Evolutionary conservation across 1,140 invertebrate genomes (phyloP), one percentile per base, ranked within the genome.

Genomic region (Drosophila tsacasi): DNA sequence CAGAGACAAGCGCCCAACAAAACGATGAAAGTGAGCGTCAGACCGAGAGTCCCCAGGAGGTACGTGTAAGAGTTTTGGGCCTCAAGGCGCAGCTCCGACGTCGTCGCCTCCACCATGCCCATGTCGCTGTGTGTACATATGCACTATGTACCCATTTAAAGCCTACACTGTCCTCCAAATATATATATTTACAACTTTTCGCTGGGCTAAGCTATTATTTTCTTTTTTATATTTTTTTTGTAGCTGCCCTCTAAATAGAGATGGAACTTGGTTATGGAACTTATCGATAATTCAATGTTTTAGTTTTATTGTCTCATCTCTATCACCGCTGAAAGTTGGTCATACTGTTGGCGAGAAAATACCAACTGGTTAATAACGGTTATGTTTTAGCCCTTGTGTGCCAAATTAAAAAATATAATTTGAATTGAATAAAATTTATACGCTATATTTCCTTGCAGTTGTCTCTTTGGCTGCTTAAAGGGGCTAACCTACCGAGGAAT

Each of bases 1-100:
- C 93, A 93, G 5, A 93, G 74, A 72, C 93, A 93, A 49, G 92
- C 91, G 23, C 85, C 92, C 55, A 93, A 72, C 78, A 93, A 91
- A 42, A 92, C 89, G 42, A 93, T 76, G 15, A 92, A 75, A 19
- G 90, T 68, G 9, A 89, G 67, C 49, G 85, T 89, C 50, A 89
- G 17, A 65, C 78, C 84, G 32, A 90, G 60, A 46, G 85, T 90
- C 50, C 83, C 78, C 47, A 89, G 78, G 27, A 89, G 67, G 79
- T 86, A 86, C 35, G 83, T 86, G 76, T 86, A 86, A 57, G 76
- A 85, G 42, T 85, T 86, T 42, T 87, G 82, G 58, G 75, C 75
- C 61, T 79, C 85, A 63, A 89, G 57, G 50, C 52, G 60, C 71
- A 76, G 71, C 62, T 75, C 83, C 55, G 84, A 68, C 59, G 81